phyloP scores from a whole-genome alignment of 2,113 vertebrate genomes.

The Paratilapia polleni region DNA sequence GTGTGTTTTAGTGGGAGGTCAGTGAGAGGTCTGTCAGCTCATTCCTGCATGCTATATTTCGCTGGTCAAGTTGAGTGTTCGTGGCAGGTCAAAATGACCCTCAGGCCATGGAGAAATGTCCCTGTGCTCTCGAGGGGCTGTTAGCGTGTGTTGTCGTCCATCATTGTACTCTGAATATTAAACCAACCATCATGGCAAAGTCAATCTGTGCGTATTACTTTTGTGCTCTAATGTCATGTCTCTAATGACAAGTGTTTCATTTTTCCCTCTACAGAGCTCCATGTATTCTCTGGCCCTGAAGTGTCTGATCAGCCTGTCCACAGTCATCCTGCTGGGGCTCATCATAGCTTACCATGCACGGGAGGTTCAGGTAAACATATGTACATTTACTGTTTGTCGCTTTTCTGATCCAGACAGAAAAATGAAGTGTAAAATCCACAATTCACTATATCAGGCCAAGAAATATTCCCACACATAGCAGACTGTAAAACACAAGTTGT shows the following conservation, averaged over 20 bases:
- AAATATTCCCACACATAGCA: neutral
- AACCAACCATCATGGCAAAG: neutral
- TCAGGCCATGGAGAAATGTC: neutral
- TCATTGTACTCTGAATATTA: neutral
- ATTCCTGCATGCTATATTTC: neutral
- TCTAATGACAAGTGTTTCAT: conserved; percentile 14
- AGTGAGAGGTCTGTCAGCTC: neutral
- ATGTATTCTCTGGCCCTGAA: conserved; percentile 94
- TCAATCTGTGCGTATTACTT: neutral
- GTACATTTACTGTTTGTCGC: neutral
- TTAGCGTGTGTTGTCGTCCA: neutral
- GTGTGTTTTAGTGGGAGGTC: neutral
- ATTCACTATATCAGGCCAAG: too few relatives aligned
- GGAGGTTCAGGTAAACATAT: conserved; percentile 91
- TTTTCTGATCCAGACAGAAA: neutral
- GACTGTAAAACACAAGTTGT: neutral
- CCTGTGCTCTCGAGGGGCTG: neutral
- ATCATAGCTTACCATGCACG: conserved; percentile 95
- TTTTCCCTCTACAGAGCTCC: conserved; percentile 83
- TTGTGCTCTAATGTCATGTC: neutral
- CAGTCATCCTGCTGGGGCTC: conserved; percentile 93
- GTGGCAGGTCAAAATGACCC: neutral
- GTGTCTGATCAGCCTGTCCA: conserved; percentile 98
- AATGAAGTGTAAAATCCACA: neutral
- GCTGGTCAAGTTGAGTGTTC: neutral